These are phyloP conservation scores for Gopherus flavomarginatus DNA, from an alignment of 2,113 vertebrate genomes.

Conservation along the genomic window DNA sequence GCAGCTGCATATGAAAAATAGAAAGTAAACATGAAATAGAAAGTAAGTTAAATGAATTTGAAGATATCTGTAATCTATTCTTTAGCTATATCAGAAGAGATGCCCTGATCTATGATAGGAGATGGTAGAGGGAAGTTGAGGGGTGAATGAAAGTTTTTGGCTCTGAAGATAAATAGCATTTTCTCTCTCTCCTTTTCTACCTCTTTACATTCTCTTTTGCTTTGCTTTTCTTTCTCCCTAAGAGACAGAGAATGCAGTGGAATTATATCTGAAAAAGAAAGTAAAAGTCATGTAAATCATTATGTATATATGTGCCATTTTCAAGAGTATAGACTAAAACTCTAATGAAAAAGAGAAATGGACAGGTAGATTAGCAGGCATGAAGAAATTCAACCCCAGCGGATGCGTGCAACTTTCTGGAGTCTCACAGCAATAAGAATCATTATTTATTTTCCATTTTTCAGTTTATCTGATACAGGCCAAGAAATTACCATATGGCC, in stretches of 20 bases:
- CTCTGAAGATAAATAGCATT: slow-evolving; percentile 62
- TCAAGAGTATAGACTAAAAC: neutral
- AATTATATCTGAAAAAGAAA: slow-evolving; percentile 39
- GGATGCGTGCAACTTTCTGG: neutral
- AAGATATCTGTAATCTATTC: slow-evolving; percentile 64
- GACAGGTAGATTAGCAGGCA: slow-evolving; percentile 22
- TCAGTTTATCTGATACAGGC: slow-evolving; percentile 12
- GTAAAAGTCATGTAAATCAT: neutral
- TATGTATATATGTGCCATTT: neutral
- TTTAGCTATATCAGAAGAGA: slow-evolving; percentile 45
- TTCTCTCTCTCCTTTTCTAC: neutral
- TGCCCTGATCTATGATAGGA: slow-evolving; percentile 62
- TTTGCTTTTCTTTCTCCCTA: slow-evolving; percentile 26
- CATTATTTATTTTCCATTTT: slow-evolving; percentile 38
- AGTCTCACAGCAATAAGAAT: neutral
- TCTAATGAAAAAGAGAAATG: slow-evolving; percentile 19
- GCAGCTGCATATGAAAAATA: slow-evolving; percentile 51
- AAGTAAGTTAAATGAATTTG: slow-evolving; percentile 68
- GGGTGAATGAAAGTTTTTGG: slow-evolving; percentile 64
- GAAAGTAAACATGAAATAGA: slow-evolving; percentile 60
- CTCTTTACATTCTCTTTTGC: neutral
- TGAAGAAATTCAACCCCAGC: slow-evolving; percentile 20
- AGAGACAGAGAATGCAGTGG: neutral
- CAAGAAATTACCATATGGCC: neutral
- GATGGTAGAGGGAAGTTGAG: slow-evolving; percentile 40